Conservation (phyloP, 1,140 invertebrate genomes). For the Conus ventricosus region DNA sequence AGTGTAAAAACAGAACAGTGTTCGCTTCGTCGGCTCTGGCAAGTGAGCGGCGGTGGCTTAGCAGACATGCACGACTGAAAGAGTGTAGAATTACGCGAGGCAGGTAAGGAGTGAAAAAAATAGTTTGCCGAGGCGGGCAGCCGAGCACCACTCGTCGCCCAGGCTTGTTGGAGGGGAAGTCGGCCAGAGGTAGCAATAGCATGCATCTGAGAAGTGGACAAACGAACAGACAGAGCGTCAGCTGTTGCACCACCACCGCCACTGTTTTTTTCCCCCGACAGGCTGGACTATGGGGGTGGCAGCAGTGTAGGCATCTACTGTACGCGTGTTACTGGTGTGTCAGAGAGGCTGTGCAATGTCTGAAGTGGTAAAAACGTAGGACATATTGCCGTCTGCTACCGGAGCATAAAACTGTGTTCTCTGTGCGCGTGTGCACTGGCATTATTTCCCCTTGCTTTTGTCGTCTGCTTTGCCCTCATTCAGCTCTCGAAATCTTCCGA, state of each 20-base stretch:
- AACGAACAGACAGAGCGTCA: slow-evolving; percentile 13
- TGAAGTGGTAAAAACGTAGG: not conserved
- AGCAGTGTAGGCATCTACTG: not conserved
- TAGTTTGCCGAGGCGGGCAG: not conserved
- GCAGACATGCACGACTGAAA: not conserved
- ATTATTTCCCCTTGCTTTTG: slow-evolving; percentile 1
- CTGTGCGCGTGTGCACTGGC: not conserved
- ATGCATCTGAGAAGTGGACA: not conserved
- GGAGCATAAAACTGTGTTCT: not conserved
- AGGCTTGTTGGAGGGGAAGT: not conserved
- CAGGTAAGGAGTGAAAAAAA: not conserved
- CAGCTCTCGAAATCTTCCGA: not conserved
- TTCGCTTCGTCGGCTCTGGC: not conserved
- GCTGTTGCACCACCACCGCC: not conserved
- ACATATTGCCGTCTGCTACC: not conserved
- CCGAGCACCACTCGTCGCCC: not conserved
- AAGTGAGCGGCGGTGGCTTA: not conserved
- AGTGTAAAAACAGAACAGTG: not conserved
- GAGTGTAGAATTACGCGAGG: not conserved
- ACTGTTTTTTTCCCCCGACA: not conserved
- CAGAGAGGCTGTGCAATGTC: not conserved
- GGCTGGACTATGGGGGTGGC: not conserved
- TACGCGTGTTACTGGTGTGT: not conserved
- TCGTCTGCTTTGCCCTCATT: not conserved
- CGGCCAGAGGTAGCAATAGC: slow-evolving; percentile 18